phyloP scores from a whole-genome alignment of 2,888 invertebrate species.

The Polyploca ridens region DNA sequence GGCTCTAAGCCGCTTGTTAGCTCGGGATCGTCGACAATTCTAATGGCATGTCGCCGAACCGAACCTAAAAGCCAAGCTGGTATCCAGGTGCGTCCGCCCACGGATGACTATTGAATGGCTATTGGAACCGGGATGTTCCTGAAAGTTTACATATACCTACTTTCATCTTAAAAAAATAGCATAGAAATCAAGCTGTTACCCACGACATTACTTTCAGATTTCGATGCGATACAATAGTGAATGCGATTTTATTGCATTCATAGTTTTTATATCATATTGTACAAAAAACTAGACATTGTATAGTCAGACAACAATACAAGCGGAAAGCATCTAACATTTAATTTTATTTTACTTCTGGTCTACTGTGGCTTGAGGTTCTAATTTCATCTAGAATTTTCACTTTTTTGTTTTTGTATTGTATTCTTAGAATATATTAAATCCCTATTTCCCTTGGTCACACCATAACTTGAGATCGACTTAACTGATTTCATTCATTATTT shows the following conservation, averaged over 20 bases:
- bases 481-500: too few species aligned
- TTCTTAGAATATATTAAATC: too few species aligned
- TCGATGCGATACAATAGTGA: background rate
- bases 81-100: too few species aligned
- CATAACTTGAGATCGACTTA: too few species aligned
- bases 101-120: background rate
- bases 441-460: too few species aligned
- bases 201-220: background rate
- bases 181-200: background rate
- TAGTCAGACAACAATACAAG: background rate
- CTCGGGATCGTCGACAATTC: too few species aligned
- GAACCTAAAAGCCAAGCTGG: too few species aligned
- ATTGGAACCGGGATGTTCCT: background rate
- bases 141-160: background rate
- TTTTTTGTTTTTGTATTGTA: too few species aligned
- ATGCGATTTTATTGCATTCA: background rate
- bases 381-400: background rate
- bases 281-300: background rate
- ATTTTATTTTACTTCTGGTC: too few species aligned
- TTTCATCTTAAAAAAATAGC: background rate
- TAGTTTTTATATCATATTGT: background rate
- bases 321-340: background rate
- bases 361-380: background rate
- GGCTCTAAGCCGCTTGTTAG: too few species aligned
- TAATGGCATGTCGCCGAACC: too few species aligned